phyloP scores from a whole-genome alignment of 1,140 invertebrate species.

The Drosophila novamexicana region DNA sequence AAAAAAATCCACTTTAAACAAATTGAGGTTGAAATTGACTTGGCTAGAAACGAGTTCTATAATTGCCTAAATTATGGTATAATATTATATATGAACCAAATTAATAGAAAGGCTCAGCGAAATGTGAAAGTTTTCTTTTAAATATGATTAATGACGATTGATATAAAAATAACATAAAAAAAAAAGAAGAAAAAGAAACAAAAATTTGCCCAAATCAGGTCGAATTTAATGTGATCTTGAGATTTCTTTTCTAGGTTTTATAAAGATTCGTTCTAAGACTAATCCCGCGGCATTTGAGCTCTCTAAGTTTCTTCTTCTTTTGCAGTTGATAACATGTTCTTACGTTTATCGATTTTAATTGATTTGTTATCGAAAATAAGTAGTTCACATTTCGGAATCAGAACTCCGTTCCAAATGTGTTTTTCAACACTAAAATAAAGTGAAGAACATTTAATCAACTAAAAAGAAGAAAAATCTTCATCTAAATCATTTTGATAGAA shows the following conservation, averaged over 20 bases:
- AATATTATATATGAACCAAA: slow-evolving; percentile 3
- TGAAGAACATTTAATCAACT: no score
- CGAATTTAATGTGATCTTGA: slow-evolving; percentile 2
- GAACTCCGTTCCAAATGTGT: no score
- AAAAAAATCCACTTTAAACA: background rate
- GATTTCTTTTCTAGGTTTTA: background rate
- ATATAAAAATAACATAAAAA: background rate
- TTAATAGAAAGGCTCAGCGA: slow-evolving; percentile 10
- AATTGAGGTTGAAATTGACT: background rate
- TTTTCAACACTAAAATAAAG: no score
- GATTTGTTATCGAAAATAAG: no score
- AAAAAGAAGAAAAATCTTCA: no score
- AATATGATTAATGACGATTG: slow-evolving; percentile 42
- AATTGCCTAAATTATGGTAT: slow-evolving; percentile 1
- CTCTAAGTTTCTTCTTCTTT: no score
- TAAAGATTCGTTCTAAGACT: background rate
- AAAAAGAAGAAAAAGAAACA: no score
- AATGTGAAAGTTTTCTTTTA: slow-evolving; percentile 31
- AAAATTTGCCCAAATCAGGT: slow-evolving; percentile 9
- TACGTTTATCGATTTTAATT: no score
- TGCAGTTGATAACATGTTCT: no score
- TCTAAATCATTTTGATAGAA: no score
- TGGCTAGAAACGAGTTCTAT: slow-evolving; percentile 2
- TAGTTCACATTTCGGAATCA: no score
- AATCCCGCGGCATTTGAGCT: no score